Base-by-base conservation (phyloP, 2,888 invertebrate species). In the Pristionchus arcanus region DNA sequence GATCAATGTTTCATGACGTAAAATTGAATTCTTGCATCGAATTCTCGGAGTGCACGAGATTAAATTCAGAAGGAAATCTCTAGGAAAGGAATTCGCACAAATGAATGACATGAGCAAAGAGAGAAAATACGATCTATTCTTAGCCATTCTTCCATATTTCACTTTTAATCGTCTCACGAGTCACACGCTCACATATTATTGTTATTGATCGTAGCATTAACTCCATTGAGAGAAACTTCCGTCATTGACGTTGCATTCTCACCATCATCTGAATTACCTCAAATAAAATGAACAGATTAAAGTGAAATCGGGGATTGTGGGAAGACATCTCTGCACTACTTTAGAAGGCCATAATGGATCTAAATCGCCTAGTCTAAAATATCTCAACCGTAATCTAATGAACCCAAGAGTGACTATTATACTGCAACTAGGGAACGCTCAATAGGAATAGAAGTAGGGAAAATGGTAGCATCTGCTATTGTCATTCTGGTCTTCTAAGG, bases 201-300 rank as follows among this genome's bases (percentile, higher is more conserved):
- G 55, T 83, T 83, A 28, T 83, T 83, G 83, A 83, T 53, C 2
- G 83, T 53, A 21, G 28, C 13, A 28, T 53, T n/a, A 13, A 31
- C 28, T 28, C 31, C 31, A 83, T 28, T 83, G 49, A 83, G 55
- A 16, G 83, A 83, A 53, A 74, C 74, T 37, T 74, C 74, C 21
- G 83, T 83, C 15, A 83, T 31, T 9, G 83, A 83, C n/a, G 53
- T 83, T 7, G 28, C 34, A 15, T 83, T 83, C 83, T 83, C 83
- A 9, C 37, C 83, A 31, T 49, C 42, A 42, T 81, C 37, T 81
- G 49, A 37, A 81, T 37, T 42, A 7, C 11, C 28, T 74, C 34
- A 21, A 19, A 21, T 9, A 13, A 28, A 59, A n/a, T 28, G 66
- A 28, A 4, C 9, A 4, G 68, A 68, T 68, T 28, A 31, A 16